A percentile compares a stretch with the other conserved stretches of the same genome.
These are phyloP conservation scores for Suricata suricatta DNA, from an alignment of 2,113 vertebrate species.

Conservation along the genomic window DNA sequence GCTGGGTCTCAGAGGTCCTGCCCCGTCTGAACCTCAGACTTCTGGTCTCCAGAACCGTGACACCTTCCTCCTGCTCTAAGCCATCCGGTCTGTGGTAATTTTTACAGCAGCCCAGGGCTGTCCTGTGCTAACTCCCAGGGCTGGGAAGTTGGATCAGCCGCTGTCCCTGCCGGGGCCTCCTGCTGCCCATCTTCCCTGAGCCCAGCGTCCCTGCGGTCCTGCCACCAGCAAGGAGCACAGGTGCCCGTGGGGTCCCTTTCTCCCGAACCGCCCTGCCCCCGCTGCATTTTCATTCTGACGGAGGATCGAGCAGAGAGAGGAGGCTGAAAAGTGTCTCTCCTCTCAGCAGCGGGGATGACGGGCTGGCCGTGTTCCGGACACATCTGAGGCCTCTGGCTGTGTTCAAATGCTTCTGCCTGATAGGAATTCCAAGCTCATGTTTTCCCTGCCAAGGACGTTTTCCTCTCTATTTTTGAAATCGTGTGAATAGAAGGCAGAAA, in stretches of 20 bases:
- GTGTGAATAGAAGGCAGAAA: background rate
- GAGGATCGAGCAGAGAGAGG: accelerated
- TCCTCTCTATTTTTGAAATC: background rate
- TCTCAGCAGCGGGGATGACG: too few species aligned
- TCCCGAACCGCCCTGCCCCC: accelerated
- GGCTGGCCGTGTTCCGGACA: background rate
- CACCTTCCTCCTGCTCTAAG: background rate
- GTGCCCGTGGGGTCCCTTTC: accelerated
- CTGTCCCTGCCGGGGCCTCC: background rate
- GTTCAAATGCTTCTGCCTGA: background rate
- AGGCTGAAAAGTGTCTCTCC: accelerated
- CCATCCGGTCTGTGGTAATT: background rate
- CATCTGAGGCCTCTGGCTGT: background rate
- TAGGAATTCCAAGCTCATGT: background rate
- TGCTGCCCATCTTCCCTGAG: accelerated
- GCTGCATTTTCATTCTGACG: background rate
- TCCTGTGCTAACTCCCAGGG: accelerated
- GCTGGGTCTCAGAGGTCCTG: too few species aligned
- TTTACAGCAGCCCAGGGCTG: background rate
- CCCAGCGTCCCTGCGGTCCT: accelerated
- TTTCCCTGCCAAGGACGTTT: too few species aligned
- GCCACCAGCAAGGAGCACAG: too few species aligned
- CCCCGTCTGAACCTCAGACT: background rate
- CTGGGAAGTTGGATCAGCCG: accelerated
- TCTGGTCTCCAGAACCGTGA: background rate